These are phyloP conservation scores for Conus betulinus DNA, from an alignment of 1,140 invertebrate species.

Conservation along the genomic window DNA sequence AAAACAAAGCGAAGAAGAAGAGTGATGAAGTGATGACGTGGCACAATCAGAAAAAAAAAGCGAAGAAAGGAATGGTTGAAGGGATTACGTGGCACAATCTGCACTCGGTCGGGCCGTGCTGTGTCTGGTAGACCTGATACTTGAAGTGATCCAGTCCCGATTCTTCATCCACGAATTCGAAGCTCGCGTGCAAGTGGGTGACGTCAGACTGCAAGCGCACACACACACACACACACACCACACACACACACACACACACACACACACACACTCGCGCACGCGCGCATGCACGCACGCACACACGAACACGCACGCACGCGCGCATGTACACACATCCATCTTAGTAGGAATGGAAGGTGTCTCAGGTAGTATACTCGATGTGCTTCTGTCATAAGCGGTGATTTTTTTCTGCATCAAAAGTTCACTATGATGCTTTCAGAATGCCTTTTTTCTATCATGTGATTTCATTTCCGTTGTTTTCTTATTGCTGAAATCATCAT, in stretches of 20 bases:
- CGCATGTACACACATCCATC: not conserved
- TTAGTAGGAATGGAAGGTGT: not conserved
- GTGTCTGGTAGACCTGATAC: slow-evolving; percentile 51
- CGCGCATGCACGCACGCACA: not conserved
- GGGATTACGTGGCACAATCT: slow-evolving; percentile 46
- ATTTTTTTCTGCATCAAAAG: too few species aligned
- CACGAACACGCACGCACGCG: not conserved
- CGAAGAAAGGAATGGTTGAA: not conserved
- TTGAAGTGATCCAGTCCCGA: slow-evolving; percentile 55
- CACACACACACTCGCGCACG: not conserved
- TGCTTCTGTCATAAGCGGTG: too few species aligned
- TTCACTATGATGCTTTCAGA: too few species aligned
- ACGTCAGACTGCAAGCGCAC: slow-evolving; percentile 17
- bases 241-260: not conserved
- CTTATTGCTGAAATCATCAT: too few species aligned
- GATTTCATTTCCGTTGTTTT: too few species aligned
- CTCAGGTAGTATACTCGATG: too few species aligned
- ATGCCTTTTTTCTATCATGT: too few species aligned
- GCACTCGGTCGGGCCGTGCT: slow-evolving; percentile 44
- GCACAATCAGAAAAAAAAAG: not conserved
- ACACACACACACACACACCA: too few species aligned
- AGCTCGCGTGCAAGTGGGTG: slow-evolving; percentile 37
- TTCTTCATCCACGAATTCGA: slow-evolving; percentile 54
- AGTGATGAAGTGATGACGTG: not conserved
- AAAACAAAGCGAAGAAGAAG: slow-evolving; percentile 9